These are phyloP conservation scores for Drosophila cardini DNA, from an alignment of 1,140 invertebrate species.

Conservation along the genomic window DNA sequence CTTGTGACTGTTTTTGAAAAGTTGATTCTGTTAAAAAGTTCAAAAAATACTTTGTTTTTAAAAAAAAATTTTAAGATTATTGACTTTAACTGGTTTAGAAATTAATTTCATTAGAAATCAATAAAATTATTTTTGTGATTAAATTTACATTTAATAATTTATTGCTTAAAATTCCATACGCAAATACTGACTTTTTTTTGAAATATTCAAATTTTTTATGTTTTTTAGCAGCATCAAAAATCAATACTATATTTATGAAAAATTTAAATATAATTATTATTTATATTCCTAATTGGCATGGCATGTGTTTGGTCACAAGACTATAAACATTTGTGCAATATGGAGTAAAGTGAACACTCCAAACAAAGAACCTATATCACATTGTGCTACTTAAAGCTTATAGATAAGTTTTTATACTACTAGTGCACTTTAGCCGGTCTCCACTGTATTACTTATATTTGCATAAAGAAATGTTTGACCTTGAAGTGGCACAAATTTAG, in stretches of 20 bases:
- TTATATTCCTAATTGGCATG: slow-evolving; percentile 1
- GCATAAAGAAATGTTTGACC: slow-evolving; percentile 24
- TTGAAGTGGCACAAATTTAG: slow-evolving; percentile 6
- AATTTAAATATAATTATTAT: not conserved
- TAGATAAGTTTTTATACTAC: no score
- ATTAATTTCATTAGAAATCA: no score
- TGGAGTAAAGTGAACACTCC: not conserved
- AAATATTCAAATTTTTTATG: no score
- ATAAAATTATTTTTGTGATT: no score
- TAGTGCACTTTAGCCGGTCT: not conserved
- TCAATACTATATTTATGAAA: not conserved
- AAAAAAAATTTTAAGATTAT: no score
- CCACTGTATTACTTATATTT: slow-evolving; percentile 1
- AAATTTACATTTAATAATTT: no score
- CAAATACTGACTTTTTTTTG: no score
- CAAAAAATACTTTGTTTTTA: no score
- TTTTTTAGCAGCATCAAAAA: not conserved
- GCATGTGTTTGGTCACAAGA: slow-evolving; percentile 5
- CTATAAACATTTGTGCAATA: slow-evolving; percentile 4
- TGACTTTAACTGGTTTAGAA: no score
- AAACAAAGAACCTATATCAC: not conserved
- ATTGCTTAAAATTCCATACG: no score
- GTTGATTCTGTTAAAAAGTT: not conserved
- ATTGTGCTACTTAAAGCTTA: no score
- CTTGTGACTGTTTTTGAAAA: not conserved